Evolutionary conservation across 1,140 invertebrate species (phyloP), one percentile per base, ranked within the genome.

Genomic region (Apis mellifera): DNA sequence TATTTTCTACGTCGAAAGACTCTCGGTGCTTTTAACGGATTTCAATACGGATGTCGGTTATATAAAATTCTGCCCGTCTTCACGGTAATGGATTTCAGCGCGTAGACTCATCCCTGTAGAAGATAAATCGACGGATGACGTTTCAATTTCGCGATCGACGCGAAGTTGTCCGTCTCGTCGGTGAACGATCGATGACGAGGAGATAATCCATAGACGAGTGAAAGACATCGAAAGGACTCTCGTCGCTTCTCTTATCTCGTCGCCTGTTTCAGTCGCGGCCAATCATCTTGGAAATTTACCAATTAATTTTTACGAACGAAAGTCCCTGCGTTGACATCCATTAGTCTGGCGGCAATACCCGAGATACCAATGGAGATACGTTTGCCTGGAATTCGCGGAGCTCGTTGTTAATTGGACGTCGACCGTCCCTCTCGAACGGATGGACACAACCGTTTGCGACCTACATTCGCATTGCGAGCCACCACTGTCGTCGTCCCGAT

Each of bases 321-420:
- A 12, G 26, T 19, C 15, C 3, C 12, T 62, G 1, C 23, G n/a
- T 8, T 13, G 13, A 23, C 13, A 13, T 62, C 60, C 13, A 15
- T 62, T 62, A 12, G 60, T 23, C 0, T 23, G 12, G 7, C 13
- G 9, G 15, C 1, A 11, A 59, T n/a, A 8, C 3, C 21, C 19
- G n/a, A n/a, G 21, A 59, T 59, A 59, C 21, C 32, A 42, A 59
- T 19, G n/a, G 12, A 23, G 23, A 17, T 23, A 62, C 23, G 60
- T 62, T 50, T 21, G 48, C 7, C 50, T 19, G 73, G 65, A 82
- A 82, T 82, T 59, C 73, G 60, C 74, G 15, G 60, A 42, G 79
- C 64, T 81, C 77, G 79, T 78, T 65, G 77, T 88, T 88, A 88
- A 88, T 88, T 85, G 86, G 57, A 83, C 76, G 32, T 21, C 19